Base-by-base conservation (phyloP, 2,888 invertebrate genomes). In the Leptura quadrifasciata region DNA sequence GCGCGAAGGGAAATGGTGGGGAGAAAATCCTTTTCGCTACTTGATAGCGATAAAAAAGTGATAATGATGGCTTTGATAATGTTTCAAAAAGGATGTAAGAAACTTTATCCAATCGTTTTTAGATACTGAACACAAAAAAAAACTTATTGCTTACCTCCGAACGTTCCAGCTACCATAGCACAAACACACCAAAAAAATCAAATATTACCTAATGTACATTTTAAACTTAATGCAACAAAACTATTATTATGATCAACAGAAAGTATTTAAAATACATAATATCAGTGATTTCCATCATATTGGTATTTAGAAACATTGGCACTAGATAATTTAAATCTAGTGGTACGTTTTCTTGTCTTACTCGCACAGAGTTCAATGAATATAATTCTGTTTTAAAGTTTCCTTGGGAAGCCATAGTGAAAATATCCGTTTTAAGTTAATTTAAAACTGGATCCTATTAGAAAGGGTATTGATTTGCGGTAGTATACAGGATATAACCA, bases 251-350 rank as follows among this genome's bases (percentile, higher is more conserved):
- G 5, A 84, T 84, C 21, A 84, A 55, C 18, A 84, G 74, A 65
- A 83, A 79, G 68, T 84, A 84, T 72, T 83, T 84, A 64, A 83
- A 84, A 67, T 82, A 84, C 79, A 84, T 79, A 20, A 84, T 81
- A 69, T 83, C 83, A 1, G 82, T 79, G 21, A 84, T 80, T 3
- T 81, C 82, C 82, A 83, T 80, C 79, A 83, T 83, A 55, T 82
- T 76, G 63, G 74, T 72, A 61, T 83, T 83, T 1, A 83, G 58
- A 64, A 79, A 81, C 82, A 84, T 83, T 1, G 52, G 8, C 1
- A n/a, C 27, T 31, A 31, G 27, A 31, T 5, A 31, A 31, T 31
- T 5, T 31, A 8, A 31, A 31, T 31, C 27, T 31, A 6, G 27
- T 8, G 5, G 18, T 6, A 9, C 57, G 57, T 21, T 10, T 60